Base-by-base conservation (phyloP, 1,140 invertebrate species). In the Lepidurus couesii region DNA sequence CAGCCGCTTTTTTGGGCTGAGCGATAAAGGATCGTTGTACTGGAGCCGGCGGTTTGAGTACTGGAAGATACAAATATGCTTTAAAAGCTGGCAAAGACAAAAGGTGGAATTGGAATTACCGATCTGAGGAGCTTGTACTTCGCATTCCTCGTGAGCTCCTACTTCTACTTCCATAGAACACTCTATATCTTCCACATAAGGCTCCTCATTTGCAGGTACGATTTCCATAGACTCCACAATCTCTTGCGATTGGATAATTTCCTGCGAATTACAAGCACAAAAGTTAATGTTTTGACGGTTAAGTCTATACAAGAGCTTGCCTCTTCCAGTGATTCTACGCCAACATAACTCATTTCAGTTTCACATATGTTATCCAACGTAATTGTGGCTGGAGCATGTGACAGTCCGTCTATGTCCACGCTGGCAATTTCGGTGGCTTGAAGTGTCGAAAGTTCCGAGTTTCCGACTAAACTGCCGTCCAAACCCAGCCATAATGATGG, bases 401-500 rank as follows among this genome's bases (percentile, higher is more conserved):
- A 11, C 26, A 44, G 13, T 1, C 21, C 74, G 75, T 75, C 73
- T 75, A 11, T 34, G 7, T 75, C 73, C 8, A 44, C 74, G 44
- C 45, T 42, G n/a, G 74, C 65, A 21, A 45, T 44, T 42, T 44
- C 73, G 7, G 53, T 74, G 42, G 44, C 43, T 10, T 34, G 73
- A 11, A 79, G 73, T 26, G 65, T 44, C 13, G 78, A 74, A 42
- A 79, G 75, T 3, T 77, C 75, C 42, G 43, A 21, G 42, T 44
- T 47, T 26, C 75, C 75, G 11, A 47, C 43, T 34, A 79, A 75
- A 21, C 44, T 45, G 21, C 78, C 76, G 21, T 77, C 76, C 65
- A 77, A 47, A 53, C 44, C 44, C 11, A 79, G 78, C 78, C 78
- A 79, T 44, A 79, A 9, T 44, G 26, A 44, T 43, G 78, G 74